Evolutionary conservation across 2,888 invertebrate species (phyloP), one percentile per base, ranked within the genome.

Genomic region (Zootermopsis nevadensis): DNA sequence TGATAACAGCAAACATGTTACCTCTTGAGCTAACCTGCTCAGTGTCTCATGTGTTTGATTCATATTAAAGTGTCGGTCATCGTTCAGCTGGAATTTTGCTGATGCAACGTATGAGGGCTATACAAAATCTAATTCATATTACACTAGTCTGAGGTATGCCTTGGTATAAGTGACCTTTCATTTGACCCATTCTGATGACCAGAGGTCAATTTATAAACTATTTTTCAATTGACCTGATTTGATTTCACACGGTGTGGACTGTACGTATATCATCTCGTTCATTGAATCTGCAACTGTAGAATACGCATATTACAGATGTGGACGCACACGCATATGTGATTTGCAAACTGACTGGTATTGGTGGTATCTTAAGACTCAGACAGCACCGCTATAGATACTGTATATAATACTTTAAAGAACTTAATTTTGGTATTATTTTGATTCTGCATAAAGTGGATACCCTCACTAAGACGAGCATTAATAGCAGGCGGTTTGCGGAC

Each of bases 171-270:
- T 77, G 77, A 77, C 77, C 77, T 27, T 33, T 31, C 22, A 77
- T 53, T 77, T 77, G 77, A 77, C 77, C 77, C 33, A 6, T 33
- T 77, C 53, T 77, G 55, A 77, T 55, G 77, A 53, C 33, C 2
- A 79, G 79, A 77, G 79, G 79, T 79, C 79, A 79, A 76, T 76
- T 76, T 38, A 27, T 42, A 42, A 60, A 33, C 66, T 66, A n/a
- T 79, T 66, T 66, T 35, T 35, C 79, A 79, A 38, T 79, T 79
- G 79, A 79, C 79, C 79, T 66, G 66, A 33, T 79, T 79, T 79
- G 79, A 79, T 79, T 79, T 79, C 55, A 27, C 48, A 22, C 19
- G 53, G 24, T 30, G 24, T 15, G 3, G 30, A 38, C n/a, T 42
- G 19, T 42, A 42, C 77, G 27, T 77, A 53, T 33, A 33, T 30